Percentiles rank a stretch among this genome's conserved stretches.
Conservation (phyloP, 2,888 invertebrate species). For the Acanthoscelides obtectus region DNA sequence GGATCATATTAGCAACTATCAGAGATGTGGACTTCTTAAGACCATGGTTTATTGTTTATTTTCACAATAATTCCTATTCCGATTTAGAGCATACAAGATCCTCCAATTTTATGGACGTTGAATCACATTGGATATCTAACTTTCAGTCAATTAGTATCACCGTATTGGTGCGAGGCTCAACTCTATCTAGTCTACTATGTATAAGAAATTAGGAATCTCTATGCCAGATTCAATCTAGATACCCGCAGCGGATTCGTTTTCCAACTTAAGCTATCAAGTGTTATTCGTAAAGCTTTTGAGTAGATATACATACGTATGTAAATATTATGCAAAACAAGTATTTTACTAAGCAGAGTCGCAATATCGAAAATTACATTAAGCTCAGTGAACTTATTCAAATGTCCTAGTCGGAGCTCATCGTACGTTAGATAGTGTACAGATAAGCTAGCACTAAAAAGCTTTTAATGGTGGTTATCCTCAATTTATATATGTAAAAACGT, state of each 20-base stretch:
- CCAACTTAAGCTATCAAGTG: too few species aligned
- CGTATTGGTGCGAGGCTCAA: too few species aligned
- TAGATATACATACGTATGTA: not conserved
- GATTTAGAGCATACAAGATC: too few species aligned
- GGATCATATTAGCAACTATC: not conserved
- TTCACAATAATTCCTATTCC: too few species aligned
- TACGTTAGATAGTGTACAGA: not conserved
- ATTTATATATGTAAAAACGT: conserved; percentile 6
- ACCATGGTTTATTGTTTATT: too few species aligned
- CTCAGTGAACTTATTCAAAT: not conserved
- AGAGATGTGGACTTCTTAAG: not conserved
- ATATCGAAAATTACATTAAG: not conserved
- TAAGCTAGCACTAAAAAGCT: not conserved
- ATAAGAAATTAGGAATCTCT: too few species aligned
- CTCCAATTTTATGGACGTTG: too few species aligned
- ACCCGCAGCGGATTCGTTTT: too few species aligned
- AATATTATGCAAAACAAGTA: not conserved
- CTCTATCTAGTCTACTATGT: too few species aligned
- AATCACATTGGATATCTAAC: too few species aligned
- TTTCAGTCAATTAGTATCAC: too few species aligned
- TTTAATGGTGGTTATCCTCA: conserved; percentile 1
- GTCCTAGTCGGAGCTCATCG: not conserved
- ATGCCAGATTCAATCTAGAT: too few species aligned
- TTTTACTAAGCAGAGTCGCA: not conserved
- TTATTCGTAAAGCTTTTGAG: not conserved